Conservation (phyloP, 2,113 vertebrate genomes). For the Rhinichthys klamathensis region DNA sequence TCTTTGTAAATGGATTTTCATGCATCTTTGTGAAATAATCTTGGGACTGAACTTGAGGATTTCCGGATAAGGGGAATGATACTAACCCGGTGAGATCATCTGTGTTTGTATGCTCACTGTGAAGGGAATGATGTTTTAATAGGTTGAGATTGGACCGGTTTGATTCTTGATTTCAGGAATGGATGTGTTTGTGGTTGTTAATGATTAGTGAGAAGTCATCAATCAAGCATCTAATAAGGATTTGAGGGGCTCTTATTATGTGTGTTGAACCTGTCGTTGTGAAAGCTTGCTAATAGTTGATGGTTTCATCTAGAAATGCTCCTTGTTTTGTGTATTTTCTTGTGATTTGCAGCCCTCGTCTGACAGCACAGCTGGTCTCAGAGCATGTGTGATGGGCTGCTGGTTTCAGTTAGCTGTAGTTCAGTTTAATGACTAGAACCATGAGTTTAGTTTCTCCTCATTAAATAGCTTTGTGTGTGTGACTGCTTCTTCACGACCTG, state of each 20-base stretch:
- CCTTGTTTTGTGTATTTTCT: no score
- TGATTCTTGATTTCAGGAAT: background rate
- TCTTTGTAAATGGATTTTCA: background rate
- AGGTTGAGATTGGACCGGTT: background rate
- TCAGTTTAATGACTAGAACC: background rate
- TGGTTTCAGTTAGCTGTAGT: background rate
- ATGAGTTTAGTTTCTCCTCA: background rate
- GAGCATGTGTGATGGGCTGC: background rate
- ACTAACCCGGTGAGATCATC: background rate
- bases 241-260: background rate
- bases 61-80: background rate
- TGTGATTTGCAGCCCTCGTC: no score
- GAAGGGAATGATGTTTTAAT: background rate
- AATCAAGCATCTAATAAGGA: background rate
- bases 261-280: background rate
- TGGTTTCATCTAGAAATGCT: background rate
- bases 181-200: background rate
- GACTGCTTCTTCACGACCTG: no score
- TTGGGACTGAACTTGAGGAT: background rate
- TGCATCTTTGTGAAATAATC: background rate
- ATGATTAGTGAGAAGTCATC: background rate
- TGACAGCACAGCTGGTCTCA: background rate
- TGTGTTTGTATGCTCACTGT: background rate
- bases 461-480: no score
- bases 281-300: background rate